Percentiles rank a stretch among this genome's conserved stretches.
These are phyloP conservation scores for Pipa parva DNA, from an alignment of 2,113 vertebrate genomes.

Conservation along the genomic window DNA sequence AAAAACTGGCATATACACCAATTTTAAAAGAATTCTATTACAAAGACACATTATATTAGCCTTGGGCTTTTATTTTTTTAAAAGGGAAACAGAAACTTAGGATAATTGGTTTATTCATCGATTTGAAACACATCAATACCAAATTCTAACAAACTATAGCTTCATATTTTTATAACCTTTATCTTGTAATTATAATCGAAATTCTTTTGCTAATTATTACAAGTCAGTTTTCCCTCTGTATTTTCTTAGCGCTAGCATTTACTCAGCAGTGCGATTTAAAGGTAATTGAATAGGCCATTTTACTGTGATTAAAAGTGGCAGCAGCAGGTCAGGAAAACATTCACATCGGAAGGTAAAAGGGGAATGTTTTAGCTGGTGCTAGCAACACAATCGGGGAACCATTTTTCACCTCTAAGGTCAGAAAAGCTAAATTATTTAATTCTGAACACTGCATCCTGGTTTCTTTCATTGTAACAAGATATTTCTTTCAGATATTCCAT, in stretches of 20 bases:
- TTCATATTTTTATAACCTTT: slow-evolving; percentile 32
- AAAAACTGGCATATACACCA: neutral
- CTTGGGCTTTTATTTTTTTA: neutral
- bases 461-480: neutral
- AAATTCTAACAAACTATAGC: neutral
- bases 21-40: slow-evolving; percentile 1
- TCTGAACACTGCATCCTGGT: slow-evolving; percentile 9
- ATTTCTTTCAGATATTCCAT: neutral
- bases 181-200: neutral
- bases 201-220: slow-evolving; percentile 7
- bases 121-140: neutral
- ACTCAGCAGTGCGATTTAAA: slow-evolving; percentile 13
- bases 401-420: slow-evolving; percentile 17
- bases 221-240: slow-evolving; percentile 3
- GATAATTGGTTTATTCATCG: slow-evolving; percentile 8
- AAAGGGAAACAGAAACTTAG: neutral
- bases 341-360: slow-evolving; percentile 4
- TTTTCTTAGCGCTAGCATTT: slow-evolving; percentile 24
- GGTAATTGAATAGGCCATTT: slow-evolving; percentile 14
- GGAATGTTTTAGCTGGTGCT: neutral
- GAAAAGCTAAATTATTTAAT: slow-evolving; percentile 24
- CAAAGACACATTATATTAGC: neutral
- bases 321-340: slow-evolving; percentile 34
- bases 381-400: slow-evolving; percentile 9
- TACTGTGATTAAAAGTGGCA: slow-evolving; percentile 34